Conservation (phyloP, 2,797 vertebrate species). For the Brachyalestes nurse region DNA sequence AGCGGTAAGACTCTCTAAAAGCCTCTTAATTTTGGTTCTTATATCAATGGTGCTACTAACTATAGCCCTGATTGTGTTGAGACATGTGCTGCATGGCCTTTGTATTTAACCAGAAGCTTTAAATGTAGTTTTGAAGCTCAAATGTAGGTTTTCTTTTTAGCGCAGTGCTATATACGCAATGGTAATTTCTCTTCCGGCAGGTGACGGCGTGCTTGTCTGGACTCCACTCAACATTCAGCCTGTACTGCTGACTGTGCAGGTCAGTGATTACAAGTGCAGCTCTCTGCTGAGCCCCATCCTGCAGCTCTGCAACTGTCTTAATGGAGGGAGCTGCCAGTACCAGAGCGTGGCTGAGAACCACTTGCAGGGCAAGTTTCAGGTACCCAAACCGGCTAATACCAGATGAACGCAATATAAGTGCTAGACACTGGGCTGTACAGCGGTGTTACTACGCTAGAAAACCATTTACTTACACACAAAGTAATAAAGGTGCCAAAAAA, state of each 20-base stretch:
- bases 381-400: conserved; percentile 47
- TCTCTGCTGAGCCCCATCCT: conserved; percentile 77
- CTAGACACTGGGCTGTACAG: background rate
- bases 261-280: conserved; percentile 74
- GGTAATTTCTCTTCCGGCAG: conserved; percentile 51
- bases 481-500: too few relatives aligned
- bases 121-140: too few relatives aligned
- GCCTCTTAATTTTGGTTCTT: background rate
- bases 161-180: background rate
- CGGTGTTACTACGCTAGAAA: background rate
- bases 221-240: conserved; percentile 69
- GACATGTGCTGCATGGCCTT: too few relatives aligned
- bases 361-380: conserved; percentile 80
- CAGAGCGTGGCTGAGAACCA: conserved; percentile 74
- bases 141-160: background rate
- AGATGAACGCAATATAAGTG: too few relatives aligned
- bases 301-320: conserved; percentile 81
- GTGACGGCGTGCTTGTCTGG: conserved; percentile 77
- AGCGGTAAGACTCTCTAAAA: conserved; percentile 63
- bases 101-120: too few relatives aligned
- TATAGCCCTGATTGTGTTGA: too few relatives aligned
- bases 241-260: conserved; percentile 74
- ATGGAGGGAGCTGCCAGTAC: conserved; percentile 81
- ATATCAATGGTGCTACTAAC: background rate
- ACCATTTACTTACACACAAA: too few relatives aligned